phyloP scores from a whole-genome alignment of 2,113 vertebrate genomes.

The Xiphophorus hellerii region DNA sequence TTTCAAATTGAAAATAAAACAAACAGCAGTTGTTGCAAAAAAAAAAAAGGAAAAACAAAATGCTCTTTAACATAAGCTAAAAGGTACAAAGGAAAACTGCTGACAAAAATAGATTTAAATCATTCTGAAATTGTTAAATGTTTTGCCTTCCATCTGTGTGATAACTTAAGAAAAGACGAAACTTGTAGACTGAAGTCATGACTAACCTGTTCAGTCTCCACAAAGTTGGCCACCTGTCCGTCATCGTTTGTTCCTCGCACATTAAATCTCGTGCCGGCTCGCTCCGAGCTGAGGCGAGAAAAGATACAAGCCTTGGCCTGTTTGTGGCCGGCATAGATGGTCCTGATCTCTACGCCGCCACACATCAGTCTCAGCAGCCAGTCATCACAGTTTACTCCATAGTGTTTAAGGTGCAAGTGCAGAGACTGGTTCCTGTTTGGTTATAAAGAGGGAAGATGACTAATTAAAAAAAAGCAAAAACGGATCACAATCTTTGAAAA shows the following conservation, averaged over 20 bases:
- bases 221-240: conserved; percentile 97
- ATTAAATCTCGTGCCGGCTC: conserved; percentile 95
- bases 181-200: not conserved
- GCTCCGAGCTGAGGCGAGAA: conserved; percentile 94
- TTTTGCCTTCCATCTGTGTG: not conserved
- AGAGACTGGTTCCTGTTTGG: conserved; percentile 92
- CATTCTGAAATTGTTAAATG: not conserved
- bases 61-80: too few relatives aligned
- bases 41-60: too few relatives aligned
- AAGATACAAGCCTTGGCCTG: conserved; percentile 98
- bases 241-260: conserved; percentile 97
- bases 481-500: not conserved
- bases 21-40: too few relatives aligned
- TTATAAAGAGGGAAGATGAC: conserved; percentile 3
- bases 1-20: too few relatives aligned
- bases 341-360: conserved; percentile 95
- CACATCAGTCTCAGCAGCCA: conserved; percentile 97
- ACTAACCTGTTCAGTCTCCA: conserved; percentile 96
- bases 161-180: too few relatives aligned
- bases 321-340: conserved; percentile 97
- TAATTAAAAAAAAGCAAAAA: not conserved
- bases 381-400: conserved; percentile 95
- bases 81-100: not conserved
- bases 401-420: conserved; percentile 96
- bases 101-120: not conserved